Percentiles rank a stretch among this genome's conserved stretches.
phyloP scores from a whole-genome alignment of 2,797 vertebrate genomes.

The Ctenopoma multispine region DNA sequence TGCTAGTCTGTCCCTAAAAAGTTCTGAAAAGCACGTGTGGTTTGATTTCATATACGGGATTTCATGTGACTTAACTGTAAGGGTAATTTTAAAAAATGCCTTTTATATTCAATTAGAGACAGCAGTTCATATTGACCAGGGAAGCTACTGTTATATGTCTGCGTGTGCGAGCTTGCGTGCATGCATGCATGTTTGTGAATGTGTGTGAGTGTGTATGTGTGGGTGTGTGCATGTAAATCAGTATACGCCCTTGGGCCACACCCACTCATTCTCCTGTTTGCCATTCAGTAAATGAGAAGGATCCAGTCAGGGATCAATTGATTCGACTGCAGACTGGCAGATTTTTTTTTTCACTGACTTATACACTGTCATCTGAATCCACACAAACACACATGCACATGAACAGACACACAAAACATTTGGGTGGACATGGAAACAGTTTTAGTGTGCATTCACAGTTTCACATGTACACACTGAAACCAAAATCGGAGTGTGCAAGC shows the following conservation, averaged over 20 bases:
- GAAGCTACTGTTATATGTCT: slow-evolving; percentile 47
- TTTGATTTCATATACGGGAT: slow-evolving; percentile 57
- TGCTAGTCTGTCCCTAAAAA: slow-evolving; percentile 6
- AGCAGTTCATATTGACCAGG: slow-evolving; percentile 63
- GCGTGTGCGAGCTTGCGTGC: slow-evolving; percentile 43
- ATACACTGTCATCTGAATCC: slow-evolving; percentile 56
- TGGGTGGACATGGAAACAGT: slow-evolving; percentile 35
- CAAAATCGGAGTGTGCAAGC: not conserved
- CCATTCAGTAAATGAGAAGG: slow-evolving; percentile 63
- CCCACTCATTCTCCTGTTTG: slow-evolving; percentile 74
- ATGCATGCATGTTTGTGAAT: slow-evolving; percentile 64
- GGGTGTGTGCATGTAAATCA: slow-evolving; percentile 76
- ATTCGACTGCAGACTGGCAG: slow-evolving; percentile 69
- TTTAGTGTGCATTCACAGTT: slow-evolving; percentile 40
- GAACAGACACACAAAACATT: slow-evolving; percentile 44
- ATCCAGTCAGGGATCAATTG: slow-evolving; percentile 71
- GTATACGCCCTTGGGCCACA: slow-evolving; percentile 74
- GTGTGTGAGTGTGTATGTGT: slow-evolving; percentile 63
- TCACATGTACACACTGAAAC: slow-evolving; percentile 32
- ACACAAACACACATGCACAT: slow-evolving; percentile 35
- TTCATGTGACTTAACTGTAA: slow-evolving; percentile 60
- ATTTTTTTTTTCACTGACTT: slow-evolving; percentile 54
- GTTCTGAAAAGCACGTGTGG: slow-evolving; percentile 44
- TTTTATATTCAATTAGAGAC: slow-evolving; percentile 70
- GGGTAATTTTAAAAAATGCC: slow-evolving; percentile 56